Evolutionary conservation across 2,888 invertebrate species (phyloP), one percentile per base, ranked within the genome.

Genomic region (Scaptomyza caliginosa): DNA sequence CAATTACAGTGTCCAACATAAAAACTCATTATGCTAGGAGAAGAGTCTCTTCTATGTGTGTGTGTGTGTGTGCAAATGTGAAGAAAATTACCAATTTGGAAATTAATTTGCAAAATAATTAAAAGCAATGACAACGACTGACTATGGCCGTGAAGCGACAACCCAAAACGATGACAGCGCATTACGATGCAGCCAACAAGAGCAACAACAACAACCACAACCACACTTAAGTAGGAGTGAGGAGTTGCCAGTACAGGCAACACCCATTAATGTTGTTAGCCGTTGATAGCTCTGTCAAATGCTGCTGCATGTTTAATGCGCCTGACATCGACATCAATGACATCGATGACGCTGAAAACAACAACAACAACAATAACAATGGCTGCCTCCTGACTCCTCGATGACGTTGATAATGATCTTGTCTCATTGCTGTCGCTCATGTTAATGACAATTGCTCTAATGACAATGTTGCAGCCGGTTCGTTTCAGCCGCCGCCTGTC

Each of bases 71-170:
- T 50, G 70, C 24, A 78, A 83, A 79, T 82, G 78, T 58, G 85
- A 80, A 79, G 83, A 80, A 79, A 77, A 83, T 84, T 78, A 81
- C 70, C 82, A 87, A 87, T 87, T 87, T 87, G 78, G 70, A 86
- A 87, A 87, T 85, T 87, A 87, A 87, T 86, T 87, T 85, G 81
- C 73, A 76, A 84, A 86, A 75, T 86, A 85, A 86, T 86, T 86
- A 78, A 73, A 84, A 75, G 73, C 74, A 74, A 80, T 83, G 69
- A 64, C 68, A 73, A 64, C 65, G 49, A 65, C 30, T 21, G 43
- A 6, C 54, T 56, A 36, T 42, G 39, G 32, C 13, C 30, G 30
- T n/a, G 13, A 32, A 32, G 30, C 32, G 7, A 0, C 32, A 40
- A 17, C 26, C 39, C 6, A 13, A 46, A 67, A 48, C 67, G 79